phyloP scores from a whole-genome alignment of 1,140 invertebrate genomes.

The Gonioctena quinquepunctata region DNA sequence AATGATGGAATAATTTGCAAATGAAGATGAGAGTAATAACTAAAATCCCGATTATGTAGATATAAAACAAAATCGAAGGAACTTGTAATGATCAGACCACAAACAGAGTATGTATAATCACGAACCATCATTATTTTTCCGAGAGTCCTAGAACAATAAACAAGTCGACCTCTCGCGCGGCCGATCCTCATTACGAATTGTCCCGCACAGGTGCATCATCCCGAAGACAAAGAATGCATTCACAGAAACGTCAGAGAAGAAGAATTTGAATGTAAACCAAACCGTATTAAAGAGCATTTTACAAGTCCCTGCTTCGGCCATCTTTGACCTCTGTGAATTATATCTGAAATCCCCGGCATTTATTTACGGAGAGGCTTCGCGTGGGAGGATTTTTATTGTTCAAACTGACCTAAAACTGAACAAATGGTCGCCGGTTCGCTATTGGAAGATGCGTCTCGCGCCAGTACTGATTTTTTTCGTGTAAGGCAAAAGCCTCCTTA shows the following conservation, averaged over 20 bases:
- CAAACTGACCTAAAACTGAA: slow-evolving; percentile 34
- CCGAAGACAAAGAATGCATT: neutral
- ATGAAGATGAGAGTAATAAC: too few relatives aligned
- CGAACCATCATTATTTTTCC: neutral
- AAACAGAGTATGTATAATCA: neutral
- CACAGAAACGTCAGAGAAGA: neutral
- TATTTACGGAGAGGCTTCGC: slow-evolving; percentile 28
- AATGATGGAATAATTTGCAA: too few relatives aligned
- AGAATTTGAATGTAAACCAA: slow-evolving; percentile 8
- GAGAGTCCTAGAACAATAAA: neutral
- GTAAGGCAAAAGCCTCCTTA: neutral
- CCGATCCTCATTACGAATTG: neutral
- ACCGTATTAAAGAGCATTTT: slow-evolving; percentile 34
- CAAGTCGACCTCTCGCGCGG: neutral
- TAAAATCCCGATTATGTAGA: too few relatives aligned
- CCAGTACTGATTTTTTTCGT: neutral
- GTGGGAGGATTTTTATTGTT: slow-evolving; percentile 34
- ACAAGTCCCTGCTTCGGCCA: slow-evolving; percentile 22
- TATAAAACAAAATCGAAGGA: too few relatives aligned
- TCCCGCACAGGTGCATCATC: neutral
- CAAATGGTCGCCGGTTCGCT: slow-evolving; percentile 18
- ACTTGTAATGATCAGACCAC: too few relatives aligned
- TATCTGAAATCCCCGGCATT: slow-evolving; percentile 32
- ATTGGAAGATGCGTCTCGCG: neutral
- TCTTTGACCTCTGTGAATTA: slow-evolving; percentile 33